Percentiles rank a stretch among this genome's conserved stretches.
phyloP scores from a whole-genome alignment of 2,113 vertebrate species.

The Crotalus helleri region DNA sequence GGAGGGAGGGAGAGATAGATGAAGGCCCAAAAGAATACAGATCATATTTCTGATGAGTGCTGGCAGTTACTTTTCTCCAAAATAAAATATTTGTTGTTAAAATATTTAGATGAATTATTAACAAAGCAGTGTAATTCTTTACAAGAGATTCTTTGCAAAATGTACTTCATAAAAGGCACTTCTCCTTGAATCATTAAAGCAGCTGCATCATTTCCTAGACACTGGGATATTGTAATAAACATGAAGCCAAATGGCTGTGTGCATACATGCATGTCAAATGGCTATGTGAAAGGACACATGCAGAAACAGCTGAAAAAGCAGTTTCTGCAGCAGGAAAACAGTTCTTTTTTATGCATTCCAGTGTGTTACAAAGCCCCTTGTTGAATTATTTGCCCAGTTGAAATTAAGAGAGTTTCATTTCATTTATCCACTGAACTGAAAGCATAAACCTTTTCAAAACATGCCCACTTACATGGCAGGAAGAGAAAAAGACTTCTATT shows the following conservation, averaged over 20 bases:
- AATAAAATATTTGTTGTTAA: background rate
- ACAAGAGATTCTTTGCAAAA: background rate
- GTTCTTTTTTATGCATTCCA: background rate
- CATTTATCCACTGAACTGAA: background rate
- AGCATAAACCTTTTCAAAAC: conserved; percentile 22
- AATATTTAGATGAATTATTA: background rate
- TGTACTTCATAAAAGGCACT: background rate
- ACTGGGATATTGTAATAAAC: background rate
- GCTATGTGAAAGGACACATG: background rate
- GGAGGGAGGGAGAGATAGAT: background rate
- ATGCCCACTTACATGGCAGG: conserved; percentile 7
- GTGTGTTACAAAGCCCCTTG: background rate
- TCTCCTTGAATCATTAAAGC: background rate
- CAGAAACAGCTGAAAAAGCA: background rate
- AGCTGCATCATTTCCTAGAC: background rate
- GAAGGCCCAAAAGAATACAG: background rate
- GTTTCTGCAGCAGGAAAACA: background rate
- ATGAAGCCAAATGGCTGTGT: background rate
- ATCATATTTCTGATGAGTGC: background rate
- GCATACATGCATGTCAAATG: background rate
- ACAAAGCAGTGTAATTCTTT: background rate
- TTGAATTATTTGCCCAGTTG: background rate
- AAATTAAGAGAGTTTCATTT: background rate
- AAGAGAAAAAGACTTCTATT: background rate
- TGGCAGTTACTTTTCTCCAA: background rate